Conservation (phyloP, 2,797 vertebrate species). For the Pagetopsis macropterus region DNA sequence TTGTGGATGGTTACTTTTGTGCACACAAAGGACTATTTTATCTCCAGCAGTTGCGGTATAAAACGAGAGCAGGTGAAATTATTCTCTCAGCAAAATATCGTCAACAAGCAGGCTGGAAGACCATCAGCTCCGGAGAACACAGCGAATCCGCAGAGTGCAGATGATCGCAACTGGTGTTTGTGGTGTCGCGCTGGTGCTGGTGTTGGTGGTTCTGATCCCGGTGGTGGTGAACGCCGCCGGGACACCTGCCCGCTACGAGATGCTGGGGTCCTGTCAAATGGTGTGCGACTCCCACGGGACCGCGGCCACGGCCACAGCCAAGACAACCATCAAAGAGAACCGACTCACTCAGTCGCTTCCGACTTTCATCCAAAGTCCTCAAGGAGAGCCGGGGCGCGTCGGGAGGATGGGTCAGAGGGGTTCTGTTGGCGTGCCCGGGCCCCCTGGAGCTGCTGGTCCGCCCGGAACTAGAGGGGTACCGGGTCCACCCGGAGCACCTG, state of each 20-base stretch:
- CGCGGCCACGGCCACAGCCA: slow-evolving; percentile 87
- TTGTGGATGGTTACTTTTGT: slow-evolving; percentile 72
- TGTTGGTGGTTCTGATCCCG: slow-evolving; percentile 96
- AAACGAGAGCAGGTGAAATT: slow-evolving; percentile 40
- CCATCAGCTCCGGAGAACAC: slow-evolving; percentile 90
- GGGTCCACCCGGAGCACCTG: slow-evolving; percentile 89
- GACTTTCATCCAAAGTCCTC: slow-evolving; percentile 87
- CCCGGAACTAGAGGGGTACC: slow-evolving; percentile 89
- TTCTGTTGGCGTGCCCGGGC: slow-evolving; percentile 90
- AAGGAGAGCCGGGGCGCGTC: slow-evolving; percentile 86
- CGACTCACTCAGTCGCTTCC: slow-evolving; percentile 83
- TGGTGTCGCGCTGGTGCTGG: slow-evolving; percentile 95
- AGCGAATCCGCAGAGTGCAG: slow-evolving; percentile 91
- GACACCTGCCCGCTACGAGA: slow-evolving; percentile 93
- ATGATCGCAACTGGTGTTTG: slow-evolving; percentile 95
- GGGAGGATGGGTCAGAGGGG: slow-evolving; percentile 92
- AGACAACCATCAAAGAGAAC: slow-evolving; percentile 81
- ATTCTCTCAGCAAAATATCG: slow-evolving; percentile 80
- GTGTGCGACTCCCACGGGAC: slow-evolving; percentile 95
- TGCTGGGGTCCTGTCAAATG: slow-evolving; percentile 98
- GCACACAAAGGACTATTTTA: slow-evolving; percentile 45
- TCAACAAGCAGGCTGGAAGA: slow-evolving; percentile 93
- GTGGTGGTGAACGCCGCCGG: slow-evolving; percentile 96
- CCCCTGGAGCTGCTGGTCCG: slow-evolving; percentile 90
- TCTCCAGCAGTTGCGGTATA: slow-evolving; percentile 44